Evolutionary conservation across 1,140 invertebrate species (phyloP).

Genomic region (Zaprionus tsacasi): DNA sequence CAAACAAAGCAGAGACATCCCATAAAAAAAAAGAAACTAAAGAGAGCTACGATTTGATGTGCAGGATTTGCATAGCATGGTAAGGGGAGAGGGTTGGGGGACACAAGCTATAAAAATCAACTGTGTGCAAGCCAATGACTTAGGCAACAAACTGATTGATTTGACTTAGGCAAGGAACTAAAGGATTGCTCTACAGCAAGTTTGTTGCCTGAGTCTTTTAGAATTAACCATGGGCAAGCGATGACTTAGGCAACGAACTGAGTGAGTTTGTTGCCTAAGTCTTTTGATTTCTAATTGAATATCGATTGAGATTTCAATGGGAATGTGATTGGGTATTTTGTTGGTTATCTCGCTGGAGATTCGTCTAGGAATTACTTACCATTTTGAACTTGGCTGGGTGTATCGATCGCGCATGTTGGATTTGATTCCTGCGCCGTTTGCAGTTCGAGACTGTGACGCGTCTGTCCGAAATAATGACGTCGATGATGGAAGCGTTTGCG

Average conservation of each 20-base stretch:
- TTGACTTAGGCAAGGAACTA: slow-evolving; percentile 37
- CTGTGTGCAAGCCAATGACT: neutral
- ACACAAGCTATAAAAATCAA: neutral
- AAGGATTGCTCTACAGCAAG: neutral
- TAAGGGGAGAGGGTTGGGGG: neutral
- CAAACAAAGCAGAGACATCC: neutral
- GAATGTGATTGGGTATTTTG: neutral
- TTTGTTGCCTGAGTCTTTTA: slow-evolving; percentile 40
- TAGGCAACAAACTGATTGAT: neutral
- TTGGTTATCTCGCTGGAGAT: too few species aligned
- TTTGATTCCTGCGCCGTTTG: slow-evolving; percentile 8
- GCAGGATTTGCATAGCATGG: neutral
- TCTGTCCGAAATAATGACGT: slow-evolving; percentile 77
- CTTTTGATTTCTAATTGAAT: slow-evolving; percentile 17
- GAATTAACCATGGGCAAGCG: neutral
- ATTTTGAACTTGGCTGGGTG: slow-evolving; percentile 70
- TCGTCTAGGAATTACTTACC: slow-evolving; percentile 56
- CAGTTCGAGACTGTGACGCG: slow-evolving; percentile 63
- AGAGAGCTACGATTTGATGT: slow-evolving; percentile 25
- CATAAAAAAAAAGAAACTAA: slow-evolving; percentile 13
- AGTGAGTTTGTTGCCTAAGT: slow-evolving; percentile 38
- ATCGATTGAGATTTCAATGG: neutral
- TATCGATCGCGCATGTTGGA: neutral
- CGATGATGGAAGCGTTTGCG: slow-evolving; percentile 81
- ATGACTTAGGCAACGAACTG: slow-evolving; percentile 42